These are phyloP conservation scores for Anorthoa munda DNA, from an alignment of 2,888 invertebrate species.

Conservation along the genomic window DNA sequence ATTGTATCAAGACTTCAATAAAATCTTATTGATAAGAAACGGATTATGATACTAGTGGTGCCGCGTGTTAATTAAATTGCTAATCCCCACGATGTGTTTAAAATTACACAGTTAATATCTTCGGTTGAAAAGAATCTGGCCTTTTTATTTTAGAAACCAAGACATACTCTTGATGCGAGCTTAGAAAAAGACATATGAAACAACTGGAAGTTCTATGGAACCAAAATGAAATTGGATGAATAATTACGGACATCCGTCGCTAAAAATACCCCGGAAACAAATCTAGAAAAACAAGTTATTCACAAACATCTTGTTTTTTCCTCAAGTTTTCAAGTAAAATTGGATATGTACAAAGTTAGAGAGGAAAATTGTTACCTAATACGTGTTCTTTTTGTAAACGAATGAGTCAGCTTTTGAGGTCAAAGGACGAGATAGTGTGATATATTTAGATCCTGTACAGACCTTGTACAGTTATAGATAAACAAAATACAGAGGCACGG, in stretches of 20 bases:
- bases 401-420: conserved; percentile 33
- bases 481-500: neutral
- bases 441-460: neutral
- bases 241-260: conserved; percentile 21
- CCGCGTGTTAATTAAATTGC: no score
- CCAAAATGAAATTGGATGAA: conserved; percentile 25
- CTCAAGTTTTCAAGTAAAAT: conserved; percentile 41
- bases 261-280: conserved; percentile 31
- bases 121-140: neutral
- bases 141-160: conserved; percentile 3
- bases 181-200: conserved; percentile 8
- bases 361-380: conserved; percentile 47
- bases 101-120: neutral
- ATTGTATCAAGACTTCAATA: no score
- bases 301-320: conserved; percentile 64
- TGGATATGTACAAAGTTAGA: conserved; percentile 54
- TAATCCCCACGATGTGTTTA: neutral
- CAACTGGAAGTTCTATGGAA: neutral
- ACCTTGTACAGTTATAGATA: neutral
- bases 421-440: neutral
- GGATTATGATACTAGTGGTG: no score
- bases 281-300: conserved; percentile 55
- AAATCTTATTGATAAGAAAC: no score
- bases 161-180: neutral
- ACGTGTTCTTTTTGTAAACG: conserved; percentile 51